Percentiles rank a stretch among this genome's conserved stretches.
These are phyloP conservation scores for Enhydra lutris DNA, from an alignment of 2,113 vertebrate genomes.

Conservation along the genomic window DNA sequence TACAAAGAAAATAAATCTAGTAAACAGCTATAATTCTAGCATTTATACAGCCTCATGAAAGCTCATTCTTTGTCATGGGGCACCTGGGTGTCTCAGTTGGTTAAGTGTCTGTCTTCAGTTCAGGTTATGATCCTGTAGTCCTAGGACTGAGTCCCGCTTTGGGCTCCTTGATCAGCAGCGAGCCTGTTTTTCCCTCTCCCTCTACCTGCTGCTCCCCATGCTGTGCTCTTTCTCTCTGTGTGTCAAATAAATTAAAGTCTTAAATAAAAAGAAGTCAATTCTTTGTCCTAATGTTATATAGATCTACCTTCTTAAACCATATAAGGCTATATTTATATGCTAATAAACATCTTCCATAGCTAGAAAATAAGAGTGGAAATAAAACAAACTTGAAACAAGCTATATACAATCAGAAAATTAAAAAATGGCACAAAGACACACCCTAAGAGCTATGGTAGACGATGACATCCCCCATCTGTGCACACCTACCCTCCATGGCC, in stretches of 20 bases:
- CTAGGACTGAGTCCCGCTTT: neutral
- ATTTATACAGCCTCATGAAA: neutral
- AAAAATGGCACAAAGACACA: neutral
- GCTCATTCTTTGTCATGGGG: neutral
- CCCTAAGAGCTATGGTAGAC: neutral
- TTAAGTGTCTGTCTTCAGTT: neutral
- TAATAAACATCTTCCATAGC: neutral
- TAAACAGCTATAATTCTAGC: neutral
- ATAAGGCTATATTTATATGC: neutral
- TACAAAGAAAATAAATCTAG: neutral
- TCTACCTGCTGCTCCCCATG: neutral
- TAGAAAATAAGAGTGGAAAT: neutral
- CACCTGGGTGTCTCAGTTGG: neutral
- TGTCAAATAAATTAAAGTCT: neutral
- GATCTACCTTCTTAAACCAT: neutral
- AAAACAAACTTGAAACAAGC: neutral
- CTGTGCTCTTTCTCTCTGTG: neutral
- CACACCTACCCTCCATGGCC: rapidly evolving
- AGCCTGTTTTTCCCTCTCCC: neutral
- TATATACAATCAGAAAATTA: neutral
- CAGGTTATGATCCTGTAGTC: neutral
- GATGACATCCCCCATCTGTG: rapidly evolving
- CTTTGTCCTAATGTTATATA: neutral
- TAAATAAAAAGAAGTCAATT: neutral
- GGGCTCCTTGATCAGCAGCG: neutral